These are phyloP conservation scores for Chlorocebus sabaeus DNA, from an alignment of 2,113 vertebrate species.

Conservation along the genomic window DNA sequence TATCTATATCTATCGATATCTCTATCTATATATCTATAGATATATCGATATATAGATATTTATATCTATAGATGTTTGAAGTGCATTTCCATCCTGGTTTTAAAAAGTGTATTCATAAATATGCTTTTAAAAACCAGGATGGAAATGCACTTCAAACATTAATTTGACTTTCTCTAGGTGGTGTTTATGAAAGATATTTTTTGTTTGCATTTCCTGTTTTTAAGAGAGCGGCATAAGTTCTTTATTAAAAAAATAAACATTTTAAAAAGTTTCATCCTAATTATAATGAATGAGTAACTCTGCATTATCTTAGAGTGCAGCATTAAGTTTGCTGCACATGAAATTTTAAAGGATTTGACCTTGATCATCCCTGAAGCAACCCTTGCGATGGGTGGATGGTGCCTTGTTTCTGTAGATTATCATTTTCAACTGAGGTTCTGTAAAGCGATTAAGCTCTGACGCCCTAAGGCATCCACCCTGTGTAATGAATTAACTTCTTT, in stretches of 20 bases:
- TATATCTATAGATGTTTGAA: no score
- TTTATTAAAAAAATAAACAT: background rate
- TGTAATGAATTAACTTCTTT: background rate
- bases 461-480: background rate
- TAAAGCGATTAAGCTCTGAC: background rate
- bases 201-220: conserved; percentile 2
- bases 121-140: background rate
- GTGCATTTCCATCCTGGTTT: no score
- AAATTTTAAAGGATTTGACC: background rate
- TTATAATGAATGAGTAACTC: conserved; percentile 20
- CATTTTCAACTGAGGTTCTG: background rate
- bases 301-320: background rate
- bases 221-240: background rate
- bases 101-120: background rate
- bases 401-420: background rate
- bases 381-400: background rate
- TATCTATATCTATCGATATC: no score
- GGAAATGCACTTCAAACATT: background rate
- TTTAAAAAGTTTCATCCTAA: background rate
- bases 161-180: background rate
- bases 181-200: background rate
- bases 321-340: conserved; percentile 22
- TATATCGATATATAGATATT: no score
- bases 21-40: no score
- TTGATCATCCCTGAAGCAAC: background rate